Conservation (phyloP, 2,797 vertebrate genomes). For the Macroramphosus scolopax region DNA sequence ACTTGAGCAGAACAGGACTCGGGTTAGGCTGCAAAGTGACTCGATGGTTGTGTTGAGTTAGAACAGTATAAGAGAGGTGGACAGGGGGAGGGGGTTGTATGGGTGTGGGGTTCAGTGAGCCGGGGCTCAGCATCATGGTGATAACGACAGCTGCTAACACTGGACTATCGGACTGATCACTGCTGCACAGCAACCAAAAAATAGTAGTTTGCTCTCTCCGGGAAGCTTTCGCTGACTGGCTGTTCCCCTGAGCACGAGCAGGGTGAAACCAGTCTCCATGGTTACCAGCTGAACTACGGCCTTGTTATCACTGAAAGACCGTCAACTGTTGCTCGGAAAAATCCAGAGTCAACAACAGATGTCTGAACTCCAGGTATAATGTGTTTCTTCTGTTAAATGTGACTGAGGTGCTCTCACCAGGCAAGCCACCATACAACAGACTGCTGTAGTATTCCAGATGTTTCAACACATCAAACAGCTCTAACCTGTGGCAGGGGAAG, state of each 20-base stretch:
- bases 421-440: too few relatives aligned
- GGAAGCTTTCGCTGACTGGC: constrained; percentile 13
- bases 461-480: not conserved
- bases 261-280: constrained; percentile 67
- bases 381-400: not conserved
- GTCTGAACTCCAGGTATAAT: constrained; percentile 8
- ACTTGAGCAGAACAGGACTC: too few relatives aligned
- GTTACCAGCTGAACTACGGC: constrained; percentile 58
- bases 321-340: constrained; percentile 12
- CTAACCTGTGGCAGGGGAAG: constrained; percentile 94
- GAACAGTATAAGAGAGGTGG: too few relatives aligned
- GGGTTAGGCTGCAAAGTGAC: too few relatives aligned
- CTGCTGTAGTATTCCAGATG: not conserved
- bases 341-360: constrained; percentile 15
- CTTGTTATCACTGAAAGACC: constrained; percentile 41
- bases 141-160: constrained; percentile 25
- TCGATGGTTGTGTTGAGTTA: too few relatives aligned
- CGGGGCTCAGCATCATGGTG: constrained; percentile 2
- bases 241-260: constrained; percentile 26
- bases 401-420: not conserved
- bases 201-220: constrained; percentile 21
- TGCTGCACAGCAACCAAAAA: constrained; percentile 31
- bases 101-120: not conserved
- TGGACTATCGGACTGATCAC: constrained; percentile 33
- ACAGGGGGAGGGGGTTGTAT: not conserved